Conservation (phyloP, 2,797 vertebrate genomes). For the Danio jaintianensis region DNA sequence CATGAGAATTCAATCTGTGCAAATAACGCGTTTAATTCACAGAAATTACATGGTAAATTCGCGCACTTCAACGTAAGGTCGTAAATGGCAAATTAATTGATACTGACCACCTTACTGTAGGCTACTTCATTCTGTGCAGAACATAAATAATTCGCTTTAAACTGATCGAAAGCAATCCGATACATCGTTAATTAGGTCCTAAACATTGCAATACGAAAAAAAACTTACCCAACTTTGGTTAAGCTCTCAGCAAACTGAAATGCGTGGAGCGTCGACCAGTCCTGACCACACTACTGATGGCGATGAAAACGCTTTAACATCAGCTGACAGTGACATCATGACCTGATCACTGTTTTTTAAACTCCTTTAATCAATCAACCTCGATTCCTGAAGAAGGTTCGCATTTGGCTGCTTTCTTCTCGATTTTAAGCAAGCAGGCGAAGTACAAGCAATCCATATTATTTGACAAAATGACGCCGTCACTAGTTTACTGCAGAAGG, state of each 20-base stretch:
- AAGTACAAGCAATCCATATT: too few relatives aligned
- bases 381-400: neutral
- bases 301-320: neutral
- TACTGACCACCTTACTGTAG: neutral
- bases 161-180: neutral
- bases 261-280: neutral
- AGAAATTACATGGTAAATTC: neutral
- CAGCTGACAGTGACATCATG: constrained; percentile 42
- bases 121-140: neutral
- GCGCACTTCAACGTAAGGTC: neutral
- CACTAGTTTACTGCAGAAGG: neutral
- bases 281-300: neutral
- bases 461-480: neutral
- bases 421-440: neutral
- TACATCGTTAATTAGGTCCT: neutral
- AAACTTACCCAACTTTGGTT: constrained; percentile 9
- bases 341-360: neutral
- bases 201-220: neutral
- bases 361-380: neutral
- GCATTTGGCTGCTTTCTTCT: neutral
- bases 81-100: neutral
- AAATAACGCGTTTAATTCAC: neutral
- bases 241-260: neutral
- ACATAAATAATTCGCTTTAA: neutral
- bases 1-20: neutral